These are phyloP conservation scores for Leptobrachium leishanense DNA, from an alignment of 2,113 vertebrate genomes.

Conservation along the genomic window DNA sequence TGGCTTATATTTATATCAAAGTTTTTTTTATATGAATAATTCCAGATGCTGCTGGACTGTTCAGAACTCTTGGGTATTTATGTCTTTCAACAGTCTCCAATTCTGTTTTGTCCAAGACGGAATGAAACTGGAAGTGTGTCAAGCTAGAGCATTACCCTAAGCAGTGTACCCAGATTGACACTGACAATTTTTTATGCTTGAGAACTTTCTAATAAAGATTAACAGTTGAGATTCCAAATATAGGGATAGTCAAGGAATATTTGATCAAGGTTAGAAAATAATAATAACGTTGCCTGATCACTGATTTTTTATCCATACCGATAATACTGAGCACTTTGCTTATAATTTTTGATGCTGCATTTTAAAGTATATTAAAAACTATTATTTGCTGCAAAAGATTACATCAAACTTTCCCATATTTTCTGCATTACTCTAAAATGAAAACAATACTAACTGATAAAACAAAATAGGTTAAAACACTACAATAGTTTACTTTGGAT, in stretches of 20 bases:
- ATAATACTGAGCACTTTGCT: too few relatives aligned
- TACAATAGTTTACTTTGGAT: too few relatives aligned
- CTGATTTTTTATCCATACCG: too few relatives aligned
- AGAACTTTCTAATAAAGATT: constrained; percentile 11
- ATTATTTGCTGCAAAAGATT: too few relatives aligned
- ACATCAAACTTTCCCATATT: too few relatives aligned
- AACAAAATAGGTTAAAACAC: too few relatives aligned
- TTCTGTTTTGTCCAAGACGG: constrained; percentile 37
- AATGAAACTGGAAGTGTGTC: constrained; percentile 33
- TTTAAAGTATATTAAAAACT: too few relatives aligned
- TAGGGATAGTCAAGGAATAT: neutral
- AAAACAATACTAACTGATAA: too few relatives aligned
- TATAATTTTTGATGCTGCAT: too few relatives aligned
- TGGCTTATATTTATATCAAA: constrained; percentile 15
- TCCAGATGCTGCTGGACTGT: constrained; percentile 46
- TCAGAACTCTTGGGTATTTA: constrained; percentile 45
- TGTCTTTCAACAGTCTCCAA: constrained; percentile 47
- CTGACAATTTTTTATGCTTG: constrained; percentile 15
- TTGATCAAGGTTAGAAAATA: neutral
- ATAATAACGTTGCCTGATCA: too few relatives aligned
- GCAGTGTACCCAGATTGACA: constrained; percentile 33
- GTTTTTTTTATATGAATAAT: constrained; percentile 40
- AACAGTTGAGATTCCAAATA: constrained; percentile 14
- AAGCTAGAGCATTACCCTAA: constrained; percentile 27
- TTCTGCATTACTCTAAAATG: too few relatives aligned